phyloP scores from a whole-genome alignment of 1,140 invertebrate species.

The Cotesia typhae region DNA sequence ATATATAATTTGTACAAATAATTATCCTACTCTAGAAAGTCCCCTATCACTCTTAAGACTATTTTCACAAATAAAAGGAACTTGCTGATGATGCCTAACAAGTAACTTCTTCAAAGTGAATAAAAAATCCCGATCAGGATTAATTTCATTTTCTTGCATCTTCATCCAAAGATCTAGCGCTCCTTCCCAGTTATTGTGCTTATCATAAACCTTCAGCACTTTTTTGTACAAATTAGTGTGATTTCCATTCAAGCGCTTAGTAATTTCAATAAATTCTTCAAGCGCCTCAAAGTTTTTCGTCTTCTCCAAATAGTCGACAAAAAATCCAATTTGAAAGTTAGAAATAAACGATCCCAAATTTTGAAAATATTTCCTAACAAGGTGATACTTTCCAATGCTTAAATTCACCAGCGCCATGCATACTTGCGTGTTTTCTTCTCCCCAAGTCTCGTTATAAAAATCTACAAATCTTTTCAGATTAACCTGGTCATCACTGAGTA shows the following conservation, averaged over 20 bases:
- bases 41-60: too few species aligned
- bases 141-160: slow-evolving; percentile 82
- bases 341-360: slow-evolving; percentile 70
- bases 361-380: slow-evolving; percentile 76
- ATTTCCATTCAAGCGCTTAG: slow-evolving; percentile 21
- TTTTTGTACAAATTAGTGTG: slow-evolving; percentile 32
- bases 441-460: slow-evolving; percentile 77
- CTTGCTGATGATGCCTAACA: slow-evolving; percentile 69
- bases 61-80: slow-evolving; percentile 72
- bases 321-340: too few species aligned
- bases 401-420: slow-evolving; percentile 83
- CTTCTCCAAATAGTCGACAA: slow-evolving; percentile 52
- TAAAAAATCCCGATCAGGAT: slow-evolving; percentile 76
- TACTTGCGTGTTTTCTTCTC: slow-evolving; percentile 83
- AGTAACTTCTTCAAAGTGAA: slow-evolving; percentile 72
- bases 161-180: slow-evolving; percentile 79
- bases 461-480: slow-evolving; percentile 82
- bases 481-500: slow-evolving; percentile 78
- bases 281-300: background rate
- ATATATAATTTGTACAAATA: too few species aligned
- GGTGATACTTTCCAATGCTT: slow-evolving; percentile 77
- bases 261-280: slow-evolving; percentile 27
- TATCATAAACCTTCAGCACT: slow-evolving; percentile 32
- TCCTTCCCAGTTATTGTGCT: slow-evolving; percentile 73
- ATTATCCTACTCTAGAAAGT: too few species aligned